Percentiles rank a stretch among this genome's conserved stretches.
Evolutionary conservation across 1,140 invertebrate species (phyloP).

Genomic region (Drosophila lacertosa): DNA sequence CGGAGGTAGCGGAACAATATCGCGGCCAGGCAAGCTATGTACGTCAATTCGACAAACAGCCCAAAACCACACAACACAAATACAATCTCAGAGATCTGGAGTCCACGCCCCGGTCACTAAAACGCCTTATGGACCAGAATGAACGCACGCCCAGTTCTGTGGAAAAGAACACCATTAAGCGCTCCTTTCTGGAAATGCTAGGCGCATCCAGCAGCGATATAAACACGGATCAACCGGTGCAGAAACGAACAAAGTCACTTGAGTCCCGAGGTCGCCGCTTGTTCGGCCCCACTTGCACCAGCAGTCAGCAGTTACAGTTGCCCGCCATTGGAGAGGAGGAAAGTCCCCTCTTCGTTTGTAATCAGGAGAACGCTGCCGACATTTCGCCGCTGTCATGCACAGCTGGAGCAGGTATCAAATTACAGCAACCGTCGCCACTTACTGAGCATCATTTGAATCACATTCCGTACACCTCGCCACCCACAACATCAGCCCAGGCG

Average conservation of each 20-base stretch:
- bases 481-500: conserved; percentile 57
- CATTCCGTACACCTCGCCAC: conserved; percentile 60
- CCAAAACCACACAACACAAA: conserved; percentile 53
- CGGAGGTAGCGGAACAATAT: conserved; percentile 84
- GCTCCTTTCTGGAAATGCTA: conserved; percentile 77
- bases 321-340: conserved; percentile 56
- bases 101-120: conserved; percentile 85
- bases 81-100: conserved; percentile 84
- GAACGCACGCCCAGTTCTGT: conserved; percentile 76
- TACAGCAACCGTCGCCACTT: conserved; percentile 56
- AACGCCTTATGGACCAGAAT: conserved; percentile 82
- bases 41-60: conserved; percentile 53
- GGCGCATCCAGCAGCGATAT: conserved; percentile 31
- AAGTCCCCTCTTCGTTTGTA: conserved; percentile 34
- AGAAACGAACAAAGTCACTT: conserved; percentile 79
- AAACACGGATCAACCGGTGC: conserved; percentile 46
- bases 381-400: conserved; percentile 37
- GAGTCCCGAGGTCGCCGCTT: conserved; percentile 80
- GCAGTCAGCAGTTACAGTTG: conserved; percentile 32
- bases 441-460: conserved; percentile 68
- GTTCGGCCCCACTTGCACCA: conserved; percentile 54
- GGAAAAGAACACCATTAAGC: conserved; percentile 66
- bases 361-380: conserved; percentile 64
- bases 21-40: conserved; percentile 86
- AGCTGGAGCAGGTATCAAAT: conserved; percentile 13